Conservation (phyloP, 2,888 invertebrate genomes). For the Caenorhabditis zanzibari region DNA sequence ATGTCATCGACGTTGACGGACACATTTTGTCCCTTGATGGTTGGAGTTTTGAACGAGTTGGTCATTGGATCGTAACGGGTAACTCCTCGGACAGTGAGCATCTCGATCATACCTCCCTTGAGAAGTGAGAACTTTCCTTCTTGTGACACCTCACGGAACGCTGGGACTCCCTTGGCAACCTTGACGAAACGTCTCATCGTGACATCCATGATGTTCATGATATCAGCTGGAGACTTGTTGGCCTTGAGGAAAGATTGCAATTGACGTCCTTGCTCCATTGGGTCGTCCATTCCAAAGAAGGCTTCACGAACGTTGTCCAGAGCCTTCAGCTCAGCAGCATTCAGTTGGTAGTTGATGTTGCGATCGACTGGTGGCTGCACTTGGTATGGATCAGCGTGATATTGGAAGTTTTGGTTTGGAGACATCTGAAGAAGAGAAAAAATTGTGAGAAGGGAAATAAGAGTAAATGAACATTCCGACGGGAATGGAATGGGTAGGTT, state of each 20-base stretch:
- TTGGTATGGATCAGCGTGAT: conserved; percentile 42
- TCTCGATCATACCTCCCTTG: conserved; percentile 82
- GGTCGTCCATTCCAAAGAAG: conserved; percentile 80
- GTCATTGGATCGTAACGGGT: conserved; percentile 75
- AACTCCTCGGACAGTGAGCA: conserved; percentile 81
- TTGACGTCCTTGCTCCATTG: conserved; percentile 74
- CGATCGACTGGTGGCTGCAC: conserved; percentile 39
- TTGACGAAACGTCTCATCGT: conserved; percentile 82
- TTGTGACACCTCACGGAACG: conserved; percentile 79
- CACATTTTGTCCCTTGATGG: conserved; percentile 61
- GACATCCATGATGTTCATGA: conserved; percentile 82
- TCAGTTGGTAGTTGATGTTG: conserved; percentile 73
- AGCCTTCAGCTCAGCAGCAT: conserved; percentile 77
- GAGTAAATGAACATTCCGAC: background rate
- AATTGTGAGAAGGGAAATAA: conserved; percentile 1
- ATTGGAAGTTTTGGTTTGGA: conserved; percentile 34
- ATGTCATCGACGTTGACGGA: conserved; percentile 73
- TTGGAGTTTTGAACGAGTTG: conserved; percentile 77
- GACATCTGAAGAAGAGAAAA: conserved; percentile 36
- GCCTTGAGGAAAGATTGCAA: conserved; percentile 72
- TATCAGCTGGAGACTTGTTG: conserved; percentile 78
- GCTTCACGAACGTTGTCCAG: conserved; percentile 76
- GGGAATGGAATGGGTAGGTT: conserved; percentile 5
- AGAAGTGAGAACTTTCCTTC: conserved; percentile 82
- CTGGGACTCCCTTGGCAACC: conserved; percentile 79